phyloP scores from a whole-genome alignment of 2,888 invertebrate genomes.

The Aricia artaxerxes region DNA sequence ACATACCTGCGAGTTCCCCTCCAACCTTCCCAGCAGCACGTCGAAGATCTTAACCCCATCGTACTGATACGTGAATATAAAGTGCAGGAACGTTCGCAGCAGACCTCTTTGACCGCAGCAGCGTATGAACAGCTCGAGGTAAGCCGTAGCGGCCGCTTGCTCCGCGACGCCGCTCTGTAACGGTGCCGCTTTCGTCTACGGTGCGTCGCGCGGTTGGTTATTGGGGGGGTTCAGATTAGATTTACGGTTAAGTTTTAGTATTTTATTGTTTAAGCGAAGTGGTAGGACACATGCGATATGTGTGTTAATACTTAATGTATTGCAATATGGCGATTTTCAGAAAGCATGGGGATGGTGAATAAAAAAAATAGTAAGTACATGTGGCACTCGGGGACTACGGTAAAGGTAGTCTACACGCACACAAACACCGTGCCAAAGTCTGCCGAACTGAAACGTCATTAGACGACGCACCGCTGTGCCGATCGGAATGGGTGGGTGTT shows the following conservation, averaged over 20 bases:
- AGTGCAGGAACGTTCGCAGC: constrained; percentile 89
- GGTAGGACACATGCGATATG: constrained; percentile 26
- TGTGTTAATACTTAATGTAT: neutral
- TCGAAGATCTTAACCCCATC: constrained; percentile 92
- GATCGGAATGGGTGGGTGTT: too few relatives aligned
- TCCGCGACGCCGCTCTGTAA: constrained; percentile 93
- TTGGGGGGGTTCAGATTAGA: constrained; percentile 33
- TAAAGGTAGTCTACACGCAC: too few relatives aligned
- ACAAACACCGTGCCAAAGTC: too few relatives aligned
- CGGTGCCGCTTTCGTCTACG: constrained; percentile 70
- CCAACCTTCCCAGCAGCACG: constrained; percentile 89
- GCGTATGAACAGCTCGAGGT: constrained; percentile 93
- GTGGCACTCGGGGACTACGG: neutral
- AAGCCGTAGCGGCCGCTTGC: constrained; percentile 94
- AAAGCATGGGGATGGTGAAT: too few relatives aligned
- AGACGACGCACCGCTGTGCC: too few relatives aligned
- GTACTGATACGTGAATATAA: constrained; percentile 90
- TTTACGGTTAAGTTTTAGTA: neutral
- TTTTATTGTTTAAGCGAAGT: neutral
- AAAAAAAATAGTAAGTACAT: neutral
- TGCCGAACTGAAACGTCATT: too few relatives aligned
- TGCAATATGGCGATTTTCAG: neutral
- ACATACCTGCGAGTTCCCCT: constrained; percentile 86
- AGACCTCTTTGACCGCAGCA: constrained; percentile 92
- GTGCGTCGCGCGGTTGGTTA: constrained; percentile 44